phyloP scores from a whole-genome alignment of 2,797 vertebrate species.

The Triplophysa yarkandensis region DNA sequence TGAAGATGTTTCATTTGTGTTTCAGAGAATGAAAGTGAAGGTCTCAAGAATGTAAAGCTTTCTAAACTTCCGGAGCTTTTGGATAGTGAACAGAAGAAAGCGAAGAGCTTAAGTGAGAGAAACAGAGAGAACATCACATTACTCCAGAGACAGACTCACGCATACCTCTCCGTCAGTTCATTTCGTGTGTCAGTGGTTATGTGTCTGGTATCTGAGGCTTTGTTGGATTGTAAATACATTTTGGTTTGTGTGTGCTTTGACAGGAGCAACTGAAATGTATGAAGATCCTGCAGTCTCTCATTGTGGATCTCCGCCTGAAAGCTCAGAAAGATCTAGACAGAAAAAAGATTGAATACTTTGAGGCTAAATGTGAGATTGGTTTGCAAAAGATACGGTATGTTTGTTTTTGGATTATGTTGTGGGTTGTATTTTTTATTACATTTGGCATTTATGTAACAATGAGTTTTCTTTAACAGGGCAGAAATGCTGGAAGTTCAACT shows the following conservation, averaged over 20 bases:
- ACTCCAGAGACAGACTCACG: constrained; percentile 77
- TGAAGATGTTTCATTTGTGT: neutral
- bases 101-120: constrained; percentile 69
- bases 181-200: neutral
- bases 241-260: neutral
- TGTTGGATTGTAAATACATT: neutral
- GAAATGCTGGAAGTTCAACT: constrained; percentile 83
- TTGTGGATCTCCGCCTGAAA: constrained; percentile 80
- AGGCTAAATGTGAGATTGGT: constrained; percentile 83
- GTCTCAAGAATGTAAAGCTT: constrained; percentile 75
- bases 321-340: constrained; percentile 81
- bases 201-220: neutral
- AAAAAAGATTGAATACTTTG: constrained; percentile 83
- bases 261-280: constrained; percentile 83
- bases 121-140: constrained; percentile 70
- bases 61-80: constrained; percentile 75
- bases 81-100: constrained; percentile 73
- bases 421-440: neutral
- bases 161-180: constrained; percentile 71
- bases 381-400: constrained; percentile 83
- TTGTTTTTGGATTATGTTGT: neutral
- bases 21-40: constrained; percentile 80
- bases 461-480: constrained; percentile 66
- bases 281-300: constrained; percentile 77
- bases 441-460: neutral